Base-by-base conservation (phyloP, 2,113 vertebrate genomes). In the Pontoporia blainvillei region DNA sequence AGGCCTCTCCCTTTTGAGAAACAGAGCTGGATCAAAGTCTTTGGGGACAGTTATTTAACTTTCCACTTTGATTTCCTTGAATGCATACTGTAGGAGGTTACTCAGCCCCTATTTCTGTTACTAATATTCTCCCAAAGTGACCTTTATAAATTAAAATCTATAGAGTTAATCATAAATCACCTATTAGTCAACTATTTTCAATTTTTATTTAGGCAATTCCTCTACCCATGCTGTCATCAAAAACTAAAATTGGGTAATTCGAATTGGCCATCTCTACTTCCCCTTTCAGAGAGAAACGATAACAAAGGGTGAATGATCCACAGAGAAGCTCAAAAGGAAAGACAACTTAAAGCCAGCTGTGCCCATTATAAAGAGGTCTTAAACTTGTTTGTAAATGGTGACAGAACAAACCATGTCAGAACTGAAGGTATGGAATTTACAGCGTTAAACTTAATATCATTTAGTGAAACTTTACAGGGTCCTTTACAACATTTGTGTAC, bases 81-180 rank as follows among this genome's bases (percentile, higher is more conserved):
- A 62, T 72, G 75, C 4, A 46, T 6, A 73, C 2, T n/a, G 3
- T 29, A 79, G 13, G 25, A 21, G 66, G 57, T 73, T 86, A 90
- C 21, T 95, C 39, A 85, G 44, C 23, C 21, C 9, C 52, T 34
- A 75, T 39, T 78, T 72, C 5, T 41, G 18, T 84, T 76, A 44
- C 15, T 71, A 92, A 54, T 44, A 95, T 69, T 95, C 89, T 79
- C 86, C 23, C 64, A 78, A 93, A 86, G 39, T 66, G 27, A 95
- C 12, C 31, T 95, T 95, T 71, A 82, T 52, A 94, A 88, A 85
- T 69, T 69, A 81, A 90, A 96, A 90, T 44, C 69, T 41, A 20
- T 11, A 92, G 41, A 76, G 59, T 66, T 41, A 31, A 49, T 66
- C 62, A 78, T 62, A 89, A 86, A 72, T 79, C 62, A 96, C 27